A percentile compares a stretch with the other conserved stretches of the same genome.
These are phyloP conservation scores for Pseudomyrmex dendroicus DNA, from an alignment of 1,140 invertebrate genomes.

Conservation along the genomic window DNA sequence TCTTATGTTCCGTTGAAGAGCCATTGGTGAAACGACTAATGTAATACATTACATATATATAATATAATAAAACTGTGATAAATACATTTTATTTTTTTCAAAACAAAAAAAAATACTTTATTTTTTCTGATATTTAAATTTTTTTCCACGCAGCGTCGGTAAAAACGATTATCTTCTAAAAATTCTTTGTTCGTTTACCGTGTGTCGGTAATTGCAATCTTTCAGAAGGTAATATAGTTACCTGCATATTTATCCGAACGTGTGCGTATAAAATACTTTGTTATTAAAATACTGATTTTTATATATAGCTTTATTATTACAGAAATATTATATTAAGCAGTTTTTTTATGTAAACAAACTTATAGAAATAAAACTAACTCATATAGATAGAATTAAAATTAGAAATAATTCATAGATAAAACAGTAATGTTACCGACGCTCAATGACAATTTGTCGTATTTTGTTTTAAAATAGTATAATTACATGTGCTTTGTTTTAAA, in stretches of 20 bases:
- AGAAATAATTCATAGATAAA: slow-evolving; percentile 10
- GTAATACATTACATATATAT: background rate
- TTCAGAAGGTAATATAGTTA: slow-evolving; percentile 69
- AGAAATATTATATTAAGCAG: background rate
- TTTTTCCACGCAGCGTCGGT: slow-evolving; percentile 17
- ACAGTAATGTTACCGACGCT: slow-evolving; percentile 32
- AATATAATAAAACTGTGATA: too few relatives aligned
- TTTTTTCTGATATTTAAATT: background rate
- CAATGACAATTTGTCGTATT: background rate
- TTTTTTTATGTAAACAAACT: background rate
- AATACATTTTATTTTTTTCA: too few relatives aligned
- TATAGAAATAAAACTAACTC: too few relatives aligned
- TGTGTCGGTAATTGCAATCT: slow-evolving; percentile 2
- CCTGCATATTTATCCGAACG: background rate
- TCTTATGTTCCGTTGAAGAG: too few relatives aligned
- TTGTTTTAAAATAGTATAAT: background rate
- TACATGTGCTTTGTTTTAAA: background rate
- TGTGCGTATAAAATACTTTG: background rate
- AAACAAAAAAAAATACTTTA: too few relatives aligned
- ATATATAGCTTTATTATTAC: too few relatives aligned
- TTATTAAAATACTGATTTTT: background rate
- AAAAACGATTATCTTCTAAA: slow-evolving; percentile 11
- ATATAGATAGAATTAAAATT: background rate
- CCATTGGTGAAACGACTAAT: too few relatives aligned
- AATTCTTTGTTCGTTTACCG: background rate